Evolutionary conservation across 2,797 vertebrate species (phyloP).

Genomic region (Anniella stebbinsi): DNA sequence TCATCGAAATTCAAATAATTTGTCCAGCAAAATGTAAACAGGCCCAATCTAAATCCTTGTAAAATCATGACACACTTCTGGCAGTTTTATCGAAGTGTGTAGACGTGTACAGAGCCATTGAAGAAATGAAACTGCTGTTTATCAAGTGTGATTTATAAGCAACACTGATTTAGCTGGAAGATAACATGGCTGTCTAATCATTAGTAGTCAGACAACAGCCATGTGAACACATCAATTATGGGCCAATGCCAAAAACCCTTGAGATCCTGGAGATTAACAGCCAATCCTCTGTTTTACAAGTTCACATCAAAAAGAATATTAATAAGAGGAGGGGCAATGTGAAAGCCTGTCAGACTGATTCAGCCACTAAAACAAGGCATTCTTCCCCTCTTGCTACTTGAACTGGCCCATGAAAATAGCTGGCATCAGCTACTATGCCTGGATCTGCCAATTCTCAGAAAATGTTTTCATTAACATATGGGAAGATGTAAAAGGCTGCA

Average conservation of each 20-base stretch:
- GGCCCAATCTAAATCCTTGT: constrained; percentile 74
- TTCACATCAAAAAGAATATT: constrained; percentile 87
- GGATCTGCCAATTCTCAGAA: constrained; percentile 76
- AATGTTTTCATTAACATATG: constrained; percentile 81
- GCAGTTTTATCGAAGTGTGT: constrained; percentile 73
- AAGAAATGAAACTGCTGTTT: constrained; percentile 81
- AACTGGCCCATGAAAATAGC: constrained; percentile 78
- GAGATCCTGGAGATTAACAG: constrained; percentile 86
- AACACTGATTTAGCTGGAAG: constrained; percentile 82
- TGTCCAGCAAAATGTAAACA: constrained; percentile 75
- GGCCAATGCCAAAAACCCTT: constrained; percentile 85
- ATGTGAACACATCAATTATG: constrained; percentile 87
- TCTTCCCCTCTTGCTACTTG: constrained; percentile 70
- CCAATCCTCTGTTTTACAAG: constrained; percentile 87
- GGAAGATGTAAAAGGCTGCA: constrained; percentile 75
- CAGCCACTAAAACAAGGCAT: constrained; percentile 77
- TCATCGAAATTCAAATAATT: constrained; percentile 69
- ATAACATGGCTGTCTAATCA: constrained; percentile 85
- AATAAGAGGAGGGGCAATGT: constrained; percentile 82
- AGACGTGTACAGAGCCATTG: constrained; percentile 73
- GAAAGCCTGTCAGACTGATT: constrained; percentile 82
- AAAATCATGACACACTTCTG: constrained; percentile 73
- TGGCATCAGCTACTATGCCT: constrained; percentile 75
- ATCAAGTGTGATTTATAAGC: constrained; percentile 84
- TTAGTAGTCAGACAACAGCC: constrained; percentile 85